Percentiles rank a stretch among this genome's conserved stretches.
Evolutionary conservation across 2,888 invertebrate species (phyloP).

Genomic region (Drosophila monieri): DNA sequence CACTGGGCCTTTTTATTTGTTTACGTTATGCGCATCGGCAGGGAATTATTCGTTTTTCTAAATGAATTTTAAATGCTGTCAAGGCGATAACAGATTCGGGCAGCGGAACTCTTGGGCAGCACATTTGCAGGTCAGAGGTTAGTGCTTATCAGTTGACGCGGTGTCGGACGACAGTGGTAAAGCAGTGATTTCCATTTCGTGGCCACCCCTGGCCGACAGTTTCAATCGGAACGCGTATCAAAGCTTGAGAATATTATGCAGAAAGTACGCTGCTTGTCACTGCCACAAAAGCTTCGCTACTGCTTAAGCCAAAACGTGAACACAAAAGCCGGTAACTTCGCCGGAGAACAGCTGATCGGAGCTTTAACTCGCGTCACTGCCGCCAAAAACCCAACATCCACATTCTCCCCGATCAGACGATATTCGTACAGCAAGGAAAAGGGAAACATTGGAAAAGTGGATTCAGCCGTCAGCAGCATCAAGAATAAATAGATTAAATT

Average conservation of each 20-base stretch:
- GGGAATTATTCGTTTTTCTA: background rate
- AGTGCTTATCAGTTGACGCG: background rate
- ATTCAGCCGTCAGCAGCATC: too few species aligned
- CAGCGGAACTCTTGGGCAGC: background rate
- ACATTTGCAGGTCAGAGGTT: background rate
- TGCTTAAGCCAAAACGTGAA: conserved; percentile 33
- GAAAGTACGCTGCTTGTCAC: conserved; percentile 14
- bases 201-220: background rate
- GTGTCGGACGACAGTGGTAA: background rate
- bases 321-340: conserved; percentile 16
- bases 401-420: conserved; percentile 56
- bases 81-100: background rate
- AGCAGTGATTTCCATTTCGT: background rate
- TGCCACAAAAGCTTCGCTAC: conserved; percentile 31
- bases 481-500: too few species aligned
- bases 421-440: conserved; percentile 34
- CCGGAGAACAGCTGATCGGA: conserved; percentile 44
- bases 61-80: background rate
- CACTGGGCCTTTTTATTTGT: too few species aligned
- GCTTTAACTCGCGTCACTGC: conserved; percentile 20
- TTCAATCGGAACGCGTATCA: conserved; percentile 1
- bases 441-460: too few species aligned
- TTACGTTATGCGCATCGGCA: background rate
- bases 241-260: conserved; percentile 35
- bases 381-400: conserved; percentile 25